phyloP scores from a whole-genome alignment of 2,797 vertebrate species.

The Thripadectes ignobilis region DNA sequence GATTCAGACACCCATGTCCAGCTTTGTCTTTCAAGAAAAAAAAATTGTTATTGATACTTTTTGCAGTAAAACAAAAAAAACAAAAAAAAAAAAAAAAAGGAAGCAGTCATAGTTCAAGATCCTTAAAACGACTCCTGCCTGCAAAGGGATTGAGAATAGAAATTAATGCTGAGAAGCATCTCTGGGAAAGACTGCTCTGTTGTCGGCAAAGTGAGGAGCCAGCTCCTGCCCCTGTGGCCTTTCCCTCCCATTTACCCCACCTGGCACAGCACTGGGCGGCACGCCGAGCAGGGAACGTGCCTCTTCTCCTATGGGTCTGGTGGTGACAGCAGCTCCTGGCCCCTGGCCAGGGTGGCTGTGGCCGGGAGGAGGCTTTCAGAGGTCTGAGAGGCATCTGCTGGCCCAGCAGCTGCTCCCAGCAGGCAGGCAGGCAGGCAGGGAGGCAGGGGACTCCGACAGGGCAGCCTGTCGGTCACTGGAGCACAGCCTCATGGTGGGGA shows the following conservation, averaged over 20 bases:
- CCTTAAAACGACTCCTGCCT: not conserved
- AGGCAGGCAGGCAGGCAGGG: not conserved
- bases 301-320: not conserved
- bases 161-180: not conserved
- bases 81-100: not conserved
- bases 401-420: not conserved
- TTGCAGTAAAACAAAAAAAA: not conserved
- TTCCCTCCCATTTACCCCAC: not conserved
- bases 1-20: not conserved
- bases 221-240: not conserved
- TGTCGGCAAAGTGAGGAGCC: not conserved
- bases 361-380: not conserved
- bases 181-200: not conserved
- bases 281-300: fast-evolving
- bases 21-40: not conserved
- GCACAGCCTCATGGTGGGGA: fast-evolving
- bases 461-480: fast-evolving
- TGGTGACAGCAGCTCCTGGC: conserved; percentile 17
- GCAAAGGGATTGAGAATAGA: not conserved
- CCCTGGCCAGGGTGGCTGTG: not conserved
- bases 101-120: not conserved
- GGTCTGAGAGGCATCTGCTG: not conserved
- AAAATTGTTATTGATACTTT: not conserved
- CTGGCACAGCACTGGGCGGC: fast-evolving
- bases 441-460: not conserved